Evolutionary conservation across 2,797 vertebrate genomes (phyloP), one percentile per base, ranked within the genome.

Genomic region (Microctenopoma lineatum): DNA sequence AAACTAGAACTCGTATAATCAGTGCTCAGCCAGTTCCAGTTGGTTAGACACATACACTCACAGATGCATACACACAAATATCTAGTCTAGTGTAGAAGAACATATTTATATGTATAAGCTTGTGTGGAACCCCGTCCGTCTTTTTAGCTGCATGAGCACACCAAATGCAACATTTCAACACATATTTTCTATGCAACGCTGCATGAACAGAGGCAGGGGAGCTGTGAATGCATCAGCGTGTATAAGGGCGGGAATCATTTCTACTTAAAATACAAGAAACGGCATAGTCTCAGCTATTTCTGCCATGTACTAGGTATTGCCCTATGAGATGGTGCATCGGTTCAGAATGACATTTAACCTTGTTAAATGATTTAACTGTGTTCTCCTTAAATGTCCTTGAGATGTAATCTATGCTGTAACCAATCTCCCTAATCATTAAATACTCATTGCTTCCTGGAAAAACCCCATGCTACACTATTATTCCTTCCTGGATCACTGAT

Each of bases 351-450:
- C 66, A 60, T 71, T 79, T 74, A 72, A 72, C 70, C 75, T 77
- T 59, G 63, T 75, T 81, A 77, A 71, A 82, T 63, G 44, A 65
- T 80, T 72, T 27, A 77, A 64, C 51, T 67, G 59, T 66, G 50
- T 57, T 67, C 48, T 80, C 38, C 39, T 65, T 52, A 73, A 83
- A 75, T 51, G 53, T 44, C 60, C 70, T 65, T 57, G 52, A 73
- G 56, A 76, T 47, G 42, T 25, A 44, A 64, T 59, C 47, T 16
- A 61, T 48, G 51, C 50, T 58, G 70, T 57, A 70, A 84, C 79
- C 71, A 70, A 64, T 77, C 70, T 79, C 55, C 45, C 21, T 48
- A 53, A 77, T 84, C 75, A 83, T 84, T 87, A 81, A 71, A 84
- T 66, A 79, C 47, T 55, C 26, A 60, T 60, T 70, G 55, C 57